phyloP scores from a whole-genome alignment of 2,113 vertebrate genomes.

The Pyrgilauda ruficollis region DNA sequence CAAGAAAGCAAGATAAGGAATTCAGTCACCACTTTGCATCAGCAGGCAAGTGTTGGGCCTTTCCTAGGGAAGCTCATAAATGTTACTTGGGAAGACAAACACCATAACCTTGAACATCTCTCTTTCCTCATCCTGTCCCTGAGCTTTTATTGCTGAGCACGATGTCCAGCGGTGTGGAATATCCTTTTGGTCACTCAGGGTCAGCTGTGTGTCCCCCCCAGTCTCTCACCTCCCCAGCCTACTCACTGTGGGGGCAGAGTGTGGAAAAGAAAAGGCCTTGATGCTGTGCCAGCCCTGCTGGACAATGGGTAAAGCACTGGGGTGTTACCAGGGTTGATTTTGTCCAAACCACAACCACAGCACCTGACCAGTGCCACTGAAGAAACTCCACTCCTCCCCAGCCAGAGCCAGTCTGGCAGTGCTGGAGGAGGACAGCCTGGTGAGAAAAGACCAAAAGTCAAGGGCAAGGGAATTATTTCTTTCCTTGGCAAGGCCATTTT shows the following conservation, averaged over 20 bases:
- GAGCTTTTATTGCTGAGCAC: not conserved
- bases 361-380: rapidly evolving
- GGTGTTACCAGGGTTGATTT: not conserved
- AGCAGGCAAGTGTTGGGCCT: not conserved
- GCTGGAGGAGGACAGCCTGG: not conserved
- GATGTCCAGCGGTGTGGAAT: not conserved
- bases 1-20: not conserved
- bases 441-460: not conserved
- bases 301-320: not conserved
- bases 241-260: rapidly evolving
- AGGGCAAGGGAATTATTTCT: not conserved
- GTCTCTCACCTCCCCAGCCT: not conserved
- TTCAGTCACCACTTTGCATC: not conserved
- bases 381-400: not conserved
- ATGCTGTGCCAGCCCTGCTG: not conserved
- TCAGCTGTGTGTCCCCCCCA: not conserved
- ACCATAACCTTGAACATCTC: not conserved
- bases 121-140: not conserved
- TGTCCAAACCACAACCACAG: not conserved
- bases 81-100: not conserved
- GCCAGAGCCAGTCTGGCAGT: not conserved
- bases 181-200: not conserved
- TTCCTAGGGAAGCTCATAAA: not conserved
- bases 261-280: not conserved
- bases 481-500: not conserved